Evolutionary conservation across 2,888 invertebrate species (phyloP).

Genomic region (Bedellia somnulentella): DNA sequence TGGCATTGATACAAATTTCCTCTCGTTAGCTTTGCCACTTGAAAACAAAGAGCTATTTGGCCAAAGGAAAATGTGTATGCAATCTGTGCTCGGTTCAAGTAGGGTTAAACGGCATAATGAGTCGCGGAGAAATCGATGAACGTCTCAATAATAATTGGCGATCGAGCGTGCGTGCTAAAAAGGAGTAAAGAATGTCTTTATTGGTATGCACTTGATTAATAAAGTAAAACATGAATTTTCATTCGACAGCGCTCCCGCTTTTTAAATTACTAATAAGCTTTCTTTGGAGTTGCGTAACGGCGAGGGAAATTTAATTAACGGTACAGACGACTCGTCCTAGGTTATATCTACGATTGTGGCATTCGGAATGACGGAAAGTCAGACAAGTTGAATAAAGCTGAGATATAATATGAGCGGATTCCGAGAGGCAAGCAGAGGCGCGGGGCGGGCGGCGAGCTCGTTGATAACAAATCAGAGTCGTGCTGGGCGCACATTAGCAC

Average conservation of each 20-base stretch:
- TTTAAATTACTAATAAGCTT: not conserved
- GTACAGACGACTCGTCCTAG: not conserved
- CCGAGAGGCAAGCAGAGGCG: conserved; percentile 1
- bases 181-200: too few relatives aligned
- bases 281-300: not conserved
- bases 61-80: conserved; percentile 14
- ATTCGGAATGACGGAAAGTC: not conserved
- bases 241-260: not conserved
- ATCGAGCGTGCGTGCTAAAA: too few relatives aligned
- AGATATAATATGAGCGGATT: not conserved
- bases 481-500: conserved; percentile 46
- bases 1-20: conserved; percentile 17
- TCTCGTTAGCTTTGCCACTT: conserved; percentile 8
- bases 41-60: conserved; percentile 19
- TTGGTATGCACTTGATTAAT: too few relatives aligned
- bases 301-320: not conserved
- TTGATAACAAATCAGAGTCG: conserved; percentile 48
- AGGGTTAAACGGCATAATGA: conserved; percentile 16
- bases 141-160: too few relatives aligned
- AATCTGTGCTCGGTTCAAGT: conserved; percentile 19
- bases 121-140: conserved; percentile 10
- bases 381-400: not conserved
- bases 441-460: not conserved
- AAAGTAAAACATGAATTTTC: too few relatives aligned
- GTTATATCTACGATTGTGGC: not conserved